These are phyloP conservation scores for Muscicapa adusta DNA, from an alignment of 2,113 vertebrate species.

Conservation along the genomic window DNA sequence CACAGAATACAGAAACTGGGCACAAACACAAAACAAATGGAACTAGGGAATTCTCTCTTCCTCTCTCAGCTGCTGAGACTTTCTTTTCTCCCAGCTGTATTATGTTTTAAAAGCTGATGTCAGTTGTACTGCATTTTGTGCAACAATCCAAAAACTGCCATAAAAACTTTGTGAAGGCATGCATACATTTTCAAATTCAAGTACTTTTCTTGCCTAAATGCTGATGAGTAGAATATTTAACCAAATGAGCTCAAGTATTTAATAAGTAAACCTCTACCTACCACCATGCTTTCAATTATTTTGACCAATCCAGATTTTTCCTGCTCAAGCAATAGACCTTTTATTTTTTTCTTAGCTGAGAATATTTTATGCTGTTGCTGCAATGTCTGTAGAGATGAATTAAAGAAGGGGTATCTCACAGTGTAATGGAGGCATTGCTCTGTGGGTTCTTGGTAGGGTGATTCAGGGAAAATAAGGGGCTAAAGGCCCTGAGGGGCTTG, in stretches of 20 bases:
- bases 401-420: accelerated
- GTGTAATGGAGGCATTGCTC: accelerated
- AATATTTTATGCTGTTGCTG: neutral
- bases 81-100: neutral
- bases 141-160: neutral
- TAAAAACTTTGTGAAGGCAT: neutral
- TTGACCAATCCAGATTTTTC: neutral
- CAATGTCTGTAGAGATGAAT: neutral
- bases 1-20: neutral
- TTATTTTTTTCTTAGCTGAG: neutral
- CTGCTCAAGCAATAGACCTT: neutral
- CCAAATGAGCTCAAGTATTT: neutral
- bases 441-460: neutral
- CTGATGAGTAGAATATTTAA: neutral
- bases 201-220: neutral
- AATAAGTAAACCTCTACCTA: neutral
- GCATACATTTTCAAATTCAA: neutral
- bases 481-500: accelerated
- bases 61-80: neutral
- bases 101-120: neutral
- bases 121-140: neutral
- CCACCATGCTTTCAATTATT: neutral
- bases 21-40: neutral
- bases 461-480: neutral
- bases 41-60: neutral